phyloP scores from a whole-genome alignment of 2,888 invertebrate species.

The Phrixothrix hirtus region DNA sequence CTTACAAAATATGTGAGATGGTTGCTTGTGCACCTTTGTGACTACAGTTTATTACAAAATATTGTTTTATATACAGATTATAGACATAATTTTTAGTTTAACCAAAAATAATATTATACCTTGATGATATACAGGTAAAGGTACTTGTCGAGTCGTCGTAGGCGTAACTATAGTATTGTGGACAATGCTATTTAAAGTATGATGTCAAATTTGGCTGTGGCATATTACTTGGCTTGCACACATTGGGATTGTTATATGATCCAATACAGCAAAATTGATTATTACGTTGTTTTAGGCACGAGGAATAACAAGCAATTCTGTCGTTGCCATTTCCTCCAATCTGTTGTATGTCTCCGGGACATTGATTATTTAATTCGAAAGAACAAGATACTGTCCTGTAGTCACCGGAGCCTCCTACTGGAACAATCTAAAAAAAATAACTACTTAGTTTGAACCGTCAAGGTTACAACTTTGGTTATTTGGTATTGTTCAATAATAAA shows the following conservation, averaged over 20 bases:
- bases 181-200: constrained; percentile 57
- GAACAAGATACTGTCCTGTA: constrained; percentile 50
- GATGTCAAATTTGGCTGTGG: constrained; percentile 49
- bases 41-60: too few relatives aligned
- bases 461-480: too few relatives aligned
- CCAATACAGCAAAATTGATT: constrained; percentile 59
- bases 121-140: constrained; percentile 53
- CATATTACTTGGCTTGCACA: constrained; percentile 51
- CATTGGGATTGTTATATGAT: constrained; percentile 51
- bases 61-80: too few relatives aligned
- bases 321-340: constrained; percentile 36
- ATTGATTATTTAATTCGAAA: constrained; percentile 49
- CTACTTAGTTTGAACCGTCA: too few relatives aligned
- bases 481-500: too few relatives aligned
- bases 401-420: constrained; percentile 42
- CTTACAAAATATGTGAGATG: too few relatives aligned
- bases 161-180: constrained; percentile 60
- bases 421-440: constrained; percentile 46
- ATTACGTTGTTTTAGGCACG: constrained; percentile 56
- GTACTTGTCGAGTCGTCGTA: constrained; percentile 59
- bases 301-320: constrained; percentile 56
- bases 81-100: too few relatives aligned
- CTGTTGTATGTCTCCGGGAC: constrained; percentile 50
- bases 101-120: constrained; percentile 48
- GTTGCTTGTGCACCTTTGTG: too few relatives aligned